A percentile compares a stretch with the other conserved stretches of the same genome.
Evolutionary conservation across 2,797 vertebrate genomes (phyloP).

Genomic region (Arnoldichthys spilopterus): DNA sequence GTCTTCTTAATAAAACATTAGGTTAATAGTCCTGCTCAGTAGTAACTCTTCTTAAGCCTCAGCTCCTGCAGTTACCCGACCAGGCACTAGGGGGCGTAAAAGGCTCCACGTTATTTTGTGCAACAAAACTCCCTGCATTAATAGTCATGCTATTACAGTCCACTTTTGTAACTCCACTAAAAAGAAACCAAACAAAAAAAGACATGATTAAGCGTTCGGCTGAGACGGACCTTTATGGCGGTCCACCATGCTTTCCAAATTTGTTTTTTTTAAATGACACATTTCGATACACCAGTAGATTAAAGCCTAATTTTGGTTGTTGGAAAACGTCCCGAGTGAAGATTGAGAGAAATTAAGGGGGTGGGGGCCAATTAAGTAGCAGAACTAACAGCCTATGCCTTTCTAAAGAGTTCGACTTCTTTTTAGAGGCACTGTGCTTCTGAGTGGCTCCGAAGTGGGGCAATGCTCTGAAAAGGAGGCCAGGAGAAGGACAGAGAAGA

Average conservation of each 20-base stretch:
- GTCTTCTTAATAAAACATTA: slow-evolving; percentile 77
- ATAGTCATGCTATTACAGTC: slow-evolving; percentile 76
- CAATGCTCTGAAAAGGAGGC: slow-evolving; percentile 16
- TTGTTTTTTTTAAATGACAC: no score
- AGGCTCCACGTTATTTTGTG: slow-evolving; percentile 81
- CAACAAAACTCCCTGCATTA: slow-evolving; percentile 88
- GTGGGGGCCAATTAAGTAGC: no score
- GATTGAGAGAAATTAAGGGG: slow-evolving; percentile 34
- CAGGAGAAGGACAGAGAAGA: slow-evolving; percentile 16
- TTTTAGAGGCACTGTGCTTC: not conserved
- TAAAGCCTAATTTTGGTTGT: slow-evolving; percentile 71
- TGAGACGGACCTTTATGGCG: slow-evolving; percentile 61
- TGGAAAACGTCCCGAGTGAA: slow-evolving; percentile 68
- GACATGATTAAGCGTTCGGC: slow-evolving; percentile 53
- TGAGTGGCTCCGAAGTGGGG: slow-evolving; percentile 7
- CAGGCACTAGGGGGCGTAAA: slow-evolving; percentile 82
- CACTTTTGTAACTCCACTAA: slow-evolving; percentile 61
- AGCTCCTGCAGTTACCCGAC: slow-evolving; percentile 79
- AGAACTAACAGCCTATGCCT: slow-evolving; percentile 1
- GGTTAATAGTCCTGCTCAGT: slow-evolving; percentile 81
- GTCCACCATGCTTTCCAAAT: slow-evolving; percentile 51
- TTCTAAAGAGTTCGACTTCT: not conserved
- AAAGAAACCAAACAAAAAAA: slow-evolving; percentile 45
- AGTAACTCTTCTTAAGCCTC: slow-evolving; percentile 84
- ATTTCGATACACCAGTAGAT: slow-evolving; percentile 68